Percentiles rank a stretch among this genome's conserved stretches.
phyloP scores from a whole-genome alignment of 2,113 vertebrate genomes.

The Eurypyga helias region DNA sequence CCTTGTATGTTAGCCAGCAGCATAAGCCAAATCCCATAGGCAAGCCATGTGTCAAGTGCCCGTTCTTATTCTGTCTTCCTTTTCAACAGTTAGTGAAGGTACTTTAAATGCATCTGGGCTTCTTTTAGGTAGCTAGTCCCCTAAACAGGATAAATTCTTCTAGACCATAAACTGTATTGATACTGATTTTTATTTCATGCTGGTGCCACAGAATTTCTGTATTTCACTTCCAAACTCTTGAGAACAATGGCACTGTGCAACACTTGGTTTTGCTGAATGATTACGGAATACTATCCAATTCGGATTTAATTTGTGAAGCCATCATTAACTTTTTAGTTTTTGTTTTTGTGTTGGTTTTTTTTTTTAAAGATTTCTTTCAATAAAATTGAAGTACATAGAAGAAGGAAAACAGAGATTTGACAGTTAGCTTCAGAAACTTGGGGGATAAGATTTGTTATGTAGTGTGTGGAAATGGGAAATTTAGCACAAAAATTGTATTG shows the following conservation, averaged over 20 bases:
- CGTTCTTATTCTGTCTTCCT: background rate
- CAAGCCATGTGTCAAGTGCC: background rate
- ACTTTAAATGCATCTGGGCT: background rate
- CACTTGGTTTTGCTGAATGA: background rate
- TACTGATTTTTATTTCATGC: background rate
- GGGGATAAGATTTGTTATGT: background rate
- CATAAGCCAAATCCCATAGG: background rate
- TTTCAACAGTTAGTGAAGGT: background rate
- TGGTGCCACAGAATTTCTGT: background rate
- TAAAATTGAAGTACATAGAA: background rate
- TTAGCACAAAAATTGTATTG: background rate
- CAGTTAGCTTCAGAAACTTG: background rate
- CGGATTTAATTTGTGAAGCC: background rate
- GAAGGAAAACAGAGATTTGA: background rate
- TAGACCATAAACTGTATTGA: background rate
- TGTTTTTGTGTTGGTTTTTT: too few relatives aligned
- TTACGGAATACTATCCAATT: background rate
- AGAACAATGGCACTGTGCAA: background rate
- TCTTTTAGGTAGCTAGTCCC: background rate
- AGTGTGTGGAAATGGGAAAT: background rate
- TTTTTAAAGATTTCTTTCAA: background rate
- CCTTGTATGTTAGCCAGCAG: background rate
- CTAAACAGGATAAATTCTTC: background rate
- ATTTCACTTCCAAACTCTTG: background rate
- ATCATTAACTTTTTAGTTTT: background rate